A percentile compares a stretch with the other conserved stretches of the same genome.
These are phyloP conservation scores for Brachirus orientalis DNA, from an alignment of 2,113 vertebrate genomes.

Conservation along the genomic window DNA sequence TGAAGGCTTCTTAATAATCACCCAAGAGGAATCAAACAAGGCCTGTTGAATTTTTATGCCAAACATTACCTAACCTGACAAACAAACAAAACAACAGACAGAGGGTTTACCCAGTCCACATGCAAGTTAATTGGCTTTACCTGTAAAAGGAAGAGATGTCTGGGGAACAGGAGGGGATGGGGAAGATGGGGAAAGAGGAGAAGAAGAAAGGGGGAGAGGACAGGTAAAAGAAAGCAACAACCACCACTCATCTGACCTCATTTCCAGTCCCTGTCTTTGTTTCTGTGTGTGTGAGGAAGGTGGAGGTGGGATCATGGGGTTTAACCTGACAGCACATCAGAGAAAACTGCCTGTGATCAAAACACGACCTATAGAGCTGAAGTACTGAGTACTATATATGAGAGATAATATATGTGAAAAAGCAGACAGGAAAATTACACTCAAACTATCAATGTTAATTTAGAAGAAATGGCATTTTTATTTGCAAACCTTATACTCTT, in stretches of 20 bases:
- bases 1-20: slow-evolving; percentile 73
- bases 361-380: slow-evolving; percentile 20
- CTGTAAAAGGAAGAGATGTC: slow-evolving; percentile 55
- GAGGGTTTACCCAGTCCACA: slow-evolving; percentile 63
- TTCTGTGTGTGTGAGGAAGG: slow-evolving; percentile 44
- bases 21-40: slow-evolving; percentile 73
- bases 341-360: slow-evolving; percentile 48
- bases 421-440: not conserved
- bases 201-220: slow-evolving; percentile 16
- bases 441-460: too few relatives aligned
- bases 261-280: slow-evolving; percentile 66
- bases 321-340: slow-evolving; percentile 60
- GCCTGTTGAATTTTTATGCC: slow-evolving; percentile 54
- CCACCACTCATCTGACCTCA: slow-evolving; percentile 57
- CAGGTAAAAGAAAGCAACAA: slow-evolving; percentile 52
- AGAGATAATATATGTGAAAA: not conserved
- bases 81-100: slow-evolving; percentile 71
- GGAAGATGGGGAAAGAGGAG: slow-evolving; percentile 8
- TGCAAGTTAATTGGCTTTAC: slow-evolving; percentile 71
- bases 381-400: slow-evolving; percentile 3
- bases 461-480: not conserved
- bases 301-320: slow-evolving; percentile 51
- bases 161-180: slow-evolving; percentile 48
- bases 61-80: slow-evolving; percentile 50
- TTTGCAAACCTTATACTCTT: too few relatives aligned